Conservation (phyloP, 2,888 invertebrate genomes). For the Drosophila hawaiiensis region DNA sequence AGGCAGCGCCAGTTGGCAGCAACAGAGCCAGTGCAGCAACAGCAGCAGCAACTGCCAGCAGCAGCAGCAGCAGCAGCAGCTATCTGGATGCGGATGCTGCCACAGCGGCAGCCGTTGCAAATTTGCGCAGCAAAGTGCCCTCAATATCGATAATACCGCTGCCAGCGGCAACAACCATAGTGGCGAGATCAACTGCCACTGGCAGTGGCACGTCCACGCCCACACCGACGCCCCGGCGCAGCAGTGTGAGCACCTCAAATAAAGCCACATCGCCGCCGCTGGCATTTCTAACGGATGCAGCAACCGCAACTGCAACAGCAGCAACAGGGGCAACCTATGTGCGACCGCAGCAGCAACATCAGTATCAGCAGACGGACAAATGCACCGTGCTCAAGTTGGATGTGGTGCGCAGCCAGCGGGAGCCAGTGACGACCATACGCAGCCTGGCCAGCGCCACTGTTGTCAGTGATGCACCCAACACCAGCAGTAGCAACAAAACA, state of each 20-base stretch:
- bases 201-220: conserved; percentile 33
- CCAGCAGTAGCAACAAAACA: background rate
- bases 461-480: conserved; percentile 9
- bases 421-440: conserved; percentile 53
- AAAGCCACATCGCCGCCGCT: conserved; percentile 83
- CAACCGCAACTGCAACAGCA: conserved; percentile 15
- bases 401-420: conserved; percentile 68
- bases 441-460: conserved; percentile 40
- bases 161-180: conserved; percentile 68
- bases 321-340: conserved; percentile 41
- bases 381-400: conserved; percentile 83
- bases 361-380: conserved; percentile 84
- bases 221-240: conserved; percentile 27
- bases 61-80: conserved; percentile 22
- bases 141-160: conserved; percentile 84
- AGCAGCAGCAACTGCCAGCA: conserved; percentile 25
- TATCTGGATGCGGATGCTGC: conserved; percentile 64
- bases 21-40: conserved; percentile 28
- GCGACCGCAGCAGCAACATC: conserved; percentile 83
- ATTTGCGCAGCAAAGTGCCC: conserved; percentile 83
- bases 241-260: conserved; percentile 75
- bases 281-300: conserved; percentile 60
- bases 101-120: conserved; percentile 72
- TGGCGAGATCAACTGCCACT: conserved; percentile 38
- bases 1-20: conserved; percentile 73